These are phyloP conservation scores for Leptinotarsa haldemani DNA, from an alignment of 2,888 invertebrate genomes.

Conservation along the genomic window DNA sequence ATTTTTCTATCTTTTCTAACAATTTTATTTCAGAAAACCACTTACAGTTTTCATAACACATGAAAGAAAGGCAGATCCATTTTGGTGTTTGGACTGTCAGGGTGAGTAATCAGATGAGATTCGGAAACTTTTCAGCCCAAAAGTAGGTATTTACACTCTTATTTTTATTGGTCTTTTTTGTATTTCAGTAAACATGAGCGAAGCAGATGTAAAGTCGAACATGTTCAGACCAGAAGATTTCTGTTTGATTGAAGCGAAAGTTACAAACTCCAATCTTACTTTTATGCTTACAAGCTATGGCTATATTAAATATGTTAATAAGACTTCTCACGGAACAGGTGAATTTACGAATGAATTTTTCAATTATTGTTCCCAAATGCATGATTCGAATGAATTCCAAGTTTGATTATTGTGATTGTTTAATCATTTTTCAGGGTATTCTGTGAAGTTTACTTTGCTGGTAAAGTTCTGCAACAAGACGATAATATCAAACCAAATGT, in stretches of 20 bases:
- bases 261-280: slow-evolving; percentile 34
- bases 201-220: slow-evolving; percentile 36
- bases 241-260: slow-evolving; percentile 46
- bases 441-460: slow-evolving; percentile 43
- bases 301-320: slow-evolving; percentile 39
- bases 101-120: slow-evolving; percentile 39
- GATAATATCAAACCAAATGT: slow-evolving; percentile 47
- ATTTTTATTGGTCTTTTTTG: neutral
- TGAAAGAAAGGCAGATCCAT: slow-evolving; percentile 34
- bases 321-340: neutral
- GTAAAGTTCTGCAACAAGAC: slow-evolving; percentile 36
- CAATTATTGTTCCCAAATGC: neutral
- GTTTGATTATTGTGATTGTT: neutral
- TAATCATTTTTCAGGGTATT: slow-evolving; percentile 23
- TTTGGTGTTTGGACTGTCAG: slow-evolving; percentile 45
- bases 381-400: neutral
- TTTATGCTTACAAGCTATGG: slow-evolving; percentile 45
- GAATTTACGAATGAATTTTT: neutral
- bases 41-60: slow-evolving; percentile 39
- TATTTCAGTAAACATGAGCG: slow-evolving; percentile 48
- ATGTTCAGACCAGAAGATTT: slow-evolving; percentile 50
- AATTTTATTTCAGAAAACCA: slow-evolving; percentile 40
- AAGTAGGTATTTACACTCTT: neutral
- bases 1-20: no score
- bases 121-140: neutral